Percentiles rank a stretch among this genome's conserved stretches.
Conservation (phyloP, 2,888 invertebrate species). For the Bimastos eiseni region DNA sequence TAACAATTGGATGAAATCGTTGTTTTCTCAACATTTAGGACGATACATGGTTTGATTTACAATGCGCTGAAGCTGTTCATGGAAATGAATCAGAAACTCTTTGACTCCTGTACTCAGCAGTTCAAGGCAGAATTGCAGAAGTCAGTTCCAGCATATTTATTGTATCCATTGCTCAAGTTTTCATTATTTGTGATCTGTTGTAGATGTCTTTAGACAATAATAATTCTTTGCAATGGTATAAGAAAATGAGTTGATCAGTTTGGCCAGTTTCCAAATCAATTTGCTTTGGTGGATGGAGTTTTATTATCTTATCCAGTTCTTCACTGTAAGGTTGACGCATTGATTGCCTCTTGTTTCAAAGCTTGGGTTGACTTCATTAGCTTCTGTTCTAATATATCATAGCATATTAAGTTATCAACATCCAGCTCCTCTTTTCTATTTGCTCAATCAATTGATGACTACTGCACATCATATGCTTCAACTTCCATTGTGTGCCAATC, state of each 20-base stretch:
- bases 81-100: conserved; percentile 99
- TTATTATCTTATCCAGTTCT: background rate
- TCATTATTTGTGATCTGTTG: background rate
- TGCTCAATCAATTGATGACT: too few relatives aligned
- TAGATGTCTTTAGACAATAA: background rate
- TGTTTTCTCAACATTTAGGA: conserved; percentile 64
- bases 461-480: too few relatives aligned
- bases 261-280: background rate
- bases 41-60: conserved; percentile 97
- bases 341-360: background rate
- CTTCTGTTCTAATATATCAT: background rate
- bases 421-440: too few relatives aligned
- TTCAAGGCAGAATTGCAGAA: conserved; percentile 99
- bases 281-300: background rate
- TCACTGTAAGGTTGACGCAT: background rate
- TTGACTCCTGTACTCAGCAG: conserved; percentile 94
- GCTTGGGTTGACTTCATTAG: background rate
- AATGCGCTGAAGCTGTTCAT: conserved; percentile 99
- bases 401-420: too few relatives aligned
- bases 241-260: background rate
- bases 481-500: too few relatives aligned
- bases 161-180: background rate
- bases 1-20: background rate
- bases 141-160: conserved; percentile 69
- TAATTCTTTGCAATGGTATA: too few relatives aligned